Base-by-base conservation (phyloP, 2,888 invertebrate species). In the Epirrhoe tristata region DNA sequence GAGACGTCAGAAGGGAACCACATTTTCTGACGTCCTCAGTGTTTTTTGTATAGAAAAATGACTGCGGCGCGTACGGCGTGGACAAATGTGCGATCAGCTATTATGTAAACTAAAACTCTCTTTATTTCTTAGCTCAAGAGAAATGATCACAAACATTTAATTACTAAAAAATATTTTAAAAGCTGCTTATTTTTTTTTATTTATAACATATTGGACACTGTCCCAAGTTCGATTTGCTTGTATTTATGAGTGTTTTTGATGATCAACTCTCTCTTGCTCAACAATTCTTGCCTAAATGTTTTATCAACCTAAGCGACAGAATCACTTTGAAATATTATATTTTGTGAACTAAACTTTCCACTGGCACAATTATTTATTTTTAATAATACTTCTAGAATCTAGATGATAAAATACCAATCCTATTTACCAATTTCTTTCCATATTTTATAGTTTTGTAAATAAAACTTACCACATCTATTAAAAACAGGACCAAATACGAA, bases 321-420 rank as follows among this genome's bases (percentile, higher is more conserved):
- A 24, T 24, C 24, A 3, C 24, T 24, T 24, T 24, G 24, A 34
- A 34, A 34, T 34, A 34, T 88, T 88, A 84, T 86, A 81, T 31
- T 63, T 7, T 39, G 64, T 57, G 71, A 66, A 74, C 68, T 69
- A 77, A 76, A 77, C 80, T 77, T 87, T 87, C 86, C 85, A 85
- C 83, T 79, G 82, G 86, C 74, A 76, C 76, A 76, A 75, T 80
- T 86, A 86, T 88, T 89, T 90, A 89, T 90, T 89, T 78, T 73
- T 80, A 72, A 69, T 70, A 70, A 77, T 70, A 66, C 71, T 74
- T 77, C 76, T 75, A 77, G 69, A 66, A 74, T 77, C 76, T 75
- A 77, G 69, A 66, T 74, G 69, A 66, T 67, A 63, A 64, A 58
- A 52, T 6, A 46, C 14, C 39, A 46, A 53, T 60, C 51, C 63